Evolutionary conservation across 2,888 invertebrate genomes (phyloP), one percentile per base, ranked within the genome.

Genomic region (Cordilura impudica): DNA sequence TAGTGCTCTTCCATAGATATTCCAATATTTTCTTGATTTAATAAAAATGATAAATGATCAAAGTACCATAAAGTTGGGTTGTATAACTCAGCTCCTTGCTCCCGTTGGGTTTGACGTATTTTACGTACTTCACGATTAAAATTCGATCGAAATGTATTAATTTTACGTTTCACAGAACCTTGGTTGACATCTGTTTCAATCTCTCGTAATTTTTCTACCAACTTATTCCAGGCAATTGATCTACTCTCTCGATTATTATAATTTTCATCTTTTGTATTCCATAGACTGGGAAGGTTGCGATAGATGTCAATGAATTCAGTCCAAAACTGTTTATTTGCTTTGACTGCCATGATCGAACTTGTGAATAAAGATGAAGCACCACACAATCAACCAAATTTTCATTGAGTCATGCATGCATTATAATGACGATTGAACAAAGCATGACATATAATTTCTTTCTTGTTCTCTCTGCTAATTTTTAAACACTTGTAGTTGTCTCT

Each of bases 371-470:
- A 21, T 14, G 1, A 18, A 16, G 16, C 47, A 29, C 23, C 10
- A 26, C 23, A 60, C 35, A 73, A 31, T 23, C 45, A 61, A 69
- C 45, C 61, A 54, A 47, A 69, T 56, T 61, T 19, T 39, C 6
- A 51, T 75, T 61, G 53, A 69, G 53, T 75, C 75, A 75, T 56
- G 69, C 75, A 75, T 75, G 69, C 61, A 69, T 74, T 74, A 74
- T 47, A 12, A 12, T 10, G 21, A 14, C 26, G 56, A 63, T 21
- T 63, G 69, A 75, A 49, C 16, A 49, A 63, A 56, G 63, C 61
- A 69, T 74, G 74, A 67, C 29, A 31, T 18, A n/a, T 12, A 14
- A 19, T 23, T n/a, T 21, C 6, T 26, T n/a, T 8, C 23, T n/a
- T 7, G 4, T 21, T 51, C 49, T 12, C 2, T n/a, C 7, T 3